Evolutionary conservation across 2,113 vertebrate genomes (phyloP), one percentile per base, ranked within the genome.

Genomic region (Passer domesticus): DNA sequence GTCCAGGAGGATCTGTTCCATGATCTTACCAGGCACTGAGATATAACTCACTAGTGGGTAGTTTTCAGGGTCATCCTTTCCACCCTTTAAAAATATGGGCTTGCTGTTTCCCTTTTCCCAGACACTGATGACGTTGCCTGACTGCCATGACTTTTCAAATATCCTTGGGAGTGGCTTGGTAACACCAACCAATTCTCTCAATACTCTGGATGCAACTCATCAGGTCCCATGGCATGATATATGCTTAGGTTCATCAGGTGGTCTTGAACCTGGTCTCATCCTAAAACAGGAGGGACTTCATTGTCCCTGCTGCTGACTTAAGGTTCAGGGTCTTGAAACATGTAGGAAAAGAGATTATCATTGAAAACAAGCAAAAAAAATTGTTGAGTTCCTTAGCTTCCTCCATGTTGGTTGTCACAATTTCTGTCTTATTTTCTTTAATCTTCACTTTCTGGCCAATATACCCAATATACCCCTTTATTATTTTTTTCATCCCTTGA

Each of bases 191-290:
- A 2, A 52, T 64, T 69, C 25, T 23, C 10, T 82, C 24, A 50
- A 63, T 52, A 47, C 37, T 39, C 41, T 43, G 35, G 19, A 21
- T 70, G 33, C 8, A 43, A 10, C 11, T 79, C 2, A 1, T 63
- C 1, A 0, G 24, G 14, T 76, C 7, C 27, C 22, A 20, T 58
- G 28, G 37, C 2, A 1, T 56, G 28, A 33, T 2, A 6, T 7
- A 41, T 17, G 17, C 28, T 52, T 15, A n/a, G 3, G 8, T 46
- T 76, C 53, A 18, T 33, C 20, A 59, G 15, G 20, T 73, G 49
- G 9, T 33, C 25, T 64, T 2, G 1, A 50, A 68, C 3, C 7
- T 64, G 17, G 23, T 64, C 39, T 63, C 59, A 7, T 82, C 14
- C 20, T 56, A 31, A 67, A 43, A 5, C 14, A 30, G 13, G 20